phyloP scores from a whole-genome alignment of 2,797 vertebrate species.

The Crenichthys baileyi region DNA sequence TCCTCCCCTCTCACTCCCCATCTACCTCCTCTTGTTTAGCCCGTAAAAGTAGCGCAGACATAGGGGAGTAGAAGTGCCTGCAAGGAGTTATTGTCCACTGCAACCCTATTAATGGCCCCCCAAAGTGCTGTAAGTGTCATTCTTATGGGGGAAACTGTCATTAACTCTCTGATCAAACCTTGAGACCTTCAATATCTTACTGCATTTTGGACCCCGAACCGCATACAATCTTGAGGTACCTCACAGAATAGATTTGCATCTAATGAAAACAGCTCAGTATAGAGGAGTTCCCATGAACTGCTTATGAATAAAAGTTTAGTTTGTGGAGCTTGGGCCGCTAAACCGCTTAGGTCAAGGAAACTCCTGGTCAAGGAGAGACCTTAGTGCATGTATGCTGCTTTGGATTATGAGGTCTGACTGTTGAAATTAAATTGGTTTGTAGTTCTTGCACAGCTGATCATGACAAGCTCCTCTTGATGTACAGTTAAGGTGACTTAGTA shows the following conservation, averaged over 20 bases:
- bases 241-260: slow-evolving; percentile 70
- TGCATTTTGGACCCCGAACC: slow-evolving; percentile 70
- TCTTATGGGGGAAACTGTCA: slow-evolving; percentile 66
- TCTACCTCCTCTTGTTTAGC: slow-evolving; percentile 64
- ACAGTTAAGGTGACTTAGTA: neutral
- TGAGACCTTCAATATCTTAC: slow-evolving; percentile 75
- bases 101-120: slow-evolving; percentile 72
- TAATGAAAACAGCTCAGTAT: slow-evolving; percentile 64
- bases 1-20: slow-evolving; percentile 43
- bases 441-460: neutral
- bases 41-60: slow-evolving; percentile 69
- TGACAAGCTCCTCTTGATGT: neutral
- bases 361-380: slow-evolving; percentile 15
- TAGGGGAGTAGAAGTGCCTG: slow-evolving; percentile 62
- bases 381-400: neutral
- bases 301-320: slow-evolving; percentile 60
- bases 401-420: neutral
- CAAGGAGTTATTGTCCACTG: slow-evolving; percentile 76
- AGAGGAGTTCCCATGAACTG: slow-evolving; percentile 54
- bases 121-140: slow-evolving; percentile 73
- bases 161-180: slow-evolving; percentile 78
- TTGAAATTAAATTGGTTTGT: neutral
- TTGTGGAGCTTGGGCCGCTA: slow-evolving; percentile 36
- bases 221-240: slow-evolving; percentile 55
- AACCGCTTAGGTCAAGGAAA: slow-evolving; percentile 11